Conservation (phyloP, 2,113 vertebrate genomes). For the Grammomys surdaster region DNA sequence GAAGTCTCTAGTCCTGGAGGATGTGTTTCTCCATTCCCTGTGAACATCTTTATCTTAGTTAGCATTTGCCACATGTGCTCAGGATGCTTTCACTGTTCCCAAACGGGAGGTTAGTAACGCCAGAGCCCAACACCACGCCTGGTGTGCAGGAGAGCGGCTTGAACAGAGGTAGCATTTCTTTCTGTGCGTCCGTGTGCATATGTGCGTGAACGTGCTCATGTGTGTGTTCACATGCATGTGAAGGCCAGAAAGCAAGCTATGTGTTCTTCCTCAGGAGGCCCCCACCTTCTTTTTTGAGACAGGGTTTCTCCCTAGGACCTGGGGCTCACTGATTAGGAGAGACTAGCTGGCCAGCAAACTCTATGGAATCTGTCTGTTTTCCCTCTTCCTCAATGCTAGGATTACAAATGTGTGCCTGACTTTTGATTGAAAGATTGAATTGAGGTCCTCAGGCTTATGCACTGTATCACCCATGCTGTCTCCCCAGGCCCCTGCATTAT, state of each 20-base stretch:
- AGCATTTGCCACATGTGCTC: background rate
- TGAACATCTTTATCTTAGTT: background rate
- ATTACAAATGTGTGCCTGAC: background rate
- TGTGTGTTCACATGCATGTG: background rate
- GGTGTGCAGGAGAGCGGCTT: background rate
- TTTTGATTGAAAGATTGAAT: background rate
- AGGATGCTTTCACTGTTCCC: background rate
- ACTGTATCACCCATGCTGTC: rapidly evolving
- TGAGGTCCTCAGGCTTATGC: no score
- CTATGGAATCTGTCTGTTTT: no score
- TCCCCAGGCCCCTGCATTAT: background rate
- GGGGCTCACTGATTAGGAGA: background rate
- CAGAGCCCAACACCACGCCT: background rate
- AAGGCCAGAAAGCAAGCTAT: background rate
- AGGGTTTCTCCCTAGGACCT: background rate
- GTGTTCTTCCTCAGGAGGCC: background rate
- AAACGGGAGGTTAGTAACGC: background rate
- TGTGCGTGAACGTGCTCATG: no score
- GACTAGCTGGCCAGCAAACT: background rate
- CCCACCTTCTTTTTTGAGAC: background rate
- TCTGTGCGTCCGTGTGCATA: background rate
- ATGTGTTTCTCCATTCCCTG: background rate
- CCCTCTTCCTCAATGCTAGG: background rate
- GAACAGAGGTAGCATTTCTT: background rate
- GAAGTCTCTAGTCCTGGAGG: no score